phyloP scores from a whole-genome alignment of 1,140 invertebrate genomes.

The Phocides pigmalion region DNA sequence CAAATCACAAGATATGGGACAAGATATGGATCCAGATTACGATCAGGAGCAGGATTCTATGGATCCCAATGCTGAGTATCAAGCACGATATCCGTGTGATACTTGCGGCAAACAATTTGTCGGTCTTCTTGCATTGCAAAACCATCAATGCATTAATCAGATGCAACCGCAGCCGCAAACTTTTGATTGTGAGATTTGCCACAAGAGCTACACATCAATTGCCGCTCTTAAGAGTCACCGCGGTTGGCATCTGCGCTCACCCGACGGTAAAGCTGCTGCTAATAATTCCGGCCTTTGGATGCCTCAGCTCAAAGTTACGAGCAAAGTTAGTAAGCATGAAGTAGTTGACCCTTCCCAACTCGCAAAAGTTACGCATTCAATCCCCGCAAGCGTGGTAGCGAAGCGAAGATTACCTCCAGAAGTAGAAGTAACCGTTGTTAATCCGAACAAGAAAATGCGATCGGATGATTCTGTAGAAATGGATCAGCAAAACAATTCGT shows the following conservation, averaged over 20 bases:
- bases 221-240: conserved; percentile 85
- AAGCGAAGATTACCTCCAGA: conserved; percentile 79
- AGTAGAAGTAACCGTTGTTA: conserved; percentile 79
- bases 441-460: conserved; percentile 78
- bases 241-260: conserved; percentile 85
- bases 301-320: conserved; percentile 82
- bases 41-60: conserved; percentile 61
- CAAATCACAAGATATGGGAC: conserved; percentile 59
- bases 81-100: conserved; percentile 77
- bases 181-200: conserved; percentile 85
- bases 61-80: conserved; percentile 70
- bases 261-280: conserved; percentile 81
- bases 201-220: conserved; percentile 84
- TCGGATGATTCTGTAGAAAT: conserved; percentile 73
- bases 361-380: conserved; percentile 49
- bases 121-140: conserved; percentile 75
- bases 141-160: conserved; percentile 76
- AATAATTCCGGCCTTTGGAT: conserved; percentile 82
- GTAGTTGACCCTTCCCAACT: conserved; percentile 62
- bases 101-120: conserved; percentile 80
- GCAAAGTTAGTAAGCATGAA: conserved; percentile 80
- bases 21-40: conserved; percentile 68
- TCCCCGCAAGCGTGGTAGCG: conserved; percentile 44
- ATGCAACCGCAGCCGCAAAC: conserved; percentile 63
- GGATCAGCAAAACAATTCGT: conserved; percentile 53